Evolutionary conservation across 1,140 invertebrate genomes (phyloP), one percentile per base, ranked within the genome.

Genomic region (Scaptomyza pallida): DNA sequence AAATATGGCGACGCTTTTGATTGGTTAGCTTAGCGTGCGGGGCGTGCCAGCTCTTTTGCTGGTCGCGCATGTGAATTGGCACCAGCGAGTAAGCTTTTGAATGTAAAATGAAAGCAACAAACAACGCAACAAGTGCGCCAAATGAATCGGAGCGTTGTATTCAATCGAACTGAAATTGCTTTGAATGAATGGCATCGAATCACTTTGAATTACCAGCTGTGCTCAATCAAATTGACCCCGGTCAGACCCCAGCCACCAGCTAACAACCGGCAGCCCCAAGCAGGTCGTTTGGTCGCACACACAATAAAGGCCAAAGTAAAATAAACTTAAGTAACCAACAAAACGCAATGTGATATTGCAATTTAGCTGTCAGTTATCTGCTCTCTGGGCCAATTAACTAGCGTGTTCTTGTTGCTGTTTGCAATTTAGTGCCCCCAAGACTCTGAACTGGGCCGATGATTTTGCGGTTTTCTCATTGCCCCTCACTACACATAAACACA

Each of bases 291-390:
- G 23, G 23, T 26, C 23, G 23, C 23, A 26, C 13, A 37, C 61
- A 48, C 63, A 65, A 57, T 43, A 44, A 68, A 55, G 30, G 21
- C 59, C 21, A 50, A 37, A 55, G 51, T 60, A 59, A 59, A 62
- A 54, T 60, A 51, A 77, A 77, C 59, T 70, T 60, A 62, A 57
- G 65, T 63, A 79, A 72, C 65, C 72, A 75, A 63, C 56, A 80
- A 60, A 85, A 85, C 83, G 81, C 80, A 86, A 85, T 86, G 74
- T 62, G 82, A 85, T 85, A 85, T 86, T 75, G 77, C 81, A 85
- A 85, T 85, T 85, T 85, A 74, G 77, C 81, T 85, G 81, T 85
- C 81, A 85, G 82, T 81, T 88, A 71, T 48, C 74, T 79, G 82
- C 77, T 85, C 82, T 85, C 74, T 77, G 81, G 82, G 81, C 81